These are phyloP conservation scores for Ageneiosus marmoratus DNA, from an alignment of 2,113 vertebrate genomes.

Conservation along the genomic window DNA sequence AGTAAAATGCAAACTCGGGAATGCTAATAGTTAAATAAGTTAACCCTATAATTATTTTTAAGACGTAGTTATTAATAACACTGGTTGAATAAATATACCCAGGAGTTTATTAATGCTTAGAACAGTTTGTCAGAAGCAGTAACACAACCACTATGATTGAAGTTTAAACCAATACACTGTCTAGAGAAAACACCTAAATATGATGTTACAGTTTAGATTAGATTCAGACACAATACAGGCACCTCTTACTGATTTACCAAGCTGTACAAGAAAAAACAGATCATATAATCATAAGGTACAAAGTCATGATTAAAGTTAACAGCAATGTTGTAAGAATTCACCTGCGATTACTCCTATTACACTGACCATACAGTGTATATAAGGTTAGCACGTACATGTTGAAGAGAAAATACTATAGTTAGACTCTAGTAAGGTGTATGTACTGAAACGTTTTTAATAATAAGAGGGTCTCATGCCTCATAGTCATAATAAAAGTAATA, in stretches of 20 bases:
- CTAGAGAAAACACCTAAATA: not conserved
- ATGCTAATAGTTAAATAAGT: no score
- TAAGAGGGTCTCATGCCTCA: no score
- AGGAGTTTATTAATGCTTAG: not conserved
- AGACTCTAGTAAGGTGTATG: no score
- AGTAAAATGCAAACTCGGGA: no score
- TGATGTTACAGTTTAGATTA: not conserved
- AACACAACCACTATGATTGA: not conserved
- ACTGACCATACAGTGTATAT: not conserved
- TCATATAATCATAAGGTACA: not conserved
- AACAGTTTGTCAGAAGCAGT: not conserved
- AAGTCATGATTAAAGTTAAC: no score
- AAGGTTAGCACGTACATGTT: no score
- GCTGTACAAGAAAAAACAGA: not conserved
- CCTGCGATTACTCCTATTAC: not conserved
- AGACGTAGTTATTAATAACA: no score
- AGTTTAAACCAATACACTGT: not conserved
- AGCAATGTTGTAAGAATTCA: not conserved
- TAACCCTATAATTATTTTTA: no score
- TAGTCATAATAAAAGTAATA: no score
- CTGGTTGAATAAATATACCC: not conserved
- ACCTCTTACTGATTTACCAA: not conserved
- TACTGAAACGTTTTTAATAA: no score
- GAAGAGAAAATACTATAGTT: no score
- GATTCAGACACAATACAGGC: not conserved